A percentile compares a stretch with the other conserved stretches of the same genome.
phyloP scores from a whole-genome alignment of 2,888 invertebrate species.

The Brassicogethes aeneus region DNA sequence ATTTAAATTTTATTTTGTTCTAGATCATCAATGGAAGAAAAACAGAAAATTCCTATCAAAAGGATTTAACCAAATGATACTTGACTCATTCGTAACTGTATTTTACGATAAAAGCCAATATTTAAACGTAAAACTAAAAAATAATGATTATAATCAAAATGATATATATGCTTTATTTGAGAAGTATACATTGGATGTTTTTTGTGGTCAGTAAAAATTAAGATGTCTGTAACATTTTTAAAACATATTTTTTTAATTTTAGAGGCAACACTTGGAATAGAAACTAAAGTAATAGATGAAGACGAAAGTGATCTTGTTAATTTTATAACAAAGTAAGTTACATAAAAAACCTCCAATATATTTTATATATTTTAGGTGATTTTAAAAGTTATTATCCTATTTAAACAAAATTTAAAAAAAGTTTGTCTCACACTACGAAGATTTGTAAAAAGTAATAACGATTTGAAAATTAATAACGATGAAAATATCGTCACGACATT shows the following conservation, averaged over 20 bases:
- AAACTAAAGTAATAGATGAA: not conserved
- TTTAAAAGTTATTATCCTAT: too few species aligned
- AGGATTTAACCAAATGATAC: not conserved
- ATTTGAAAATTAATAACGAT: too few species aligned
- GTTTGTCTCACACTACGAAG: too few species aligned
- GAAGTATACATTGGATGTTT: not conserved
- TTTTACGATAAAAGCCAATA: not conserved
- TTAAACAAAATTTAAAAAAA: too few species aligned
- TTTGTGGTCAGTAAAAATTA: not conserved
- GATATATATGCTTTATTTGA: not conserved
- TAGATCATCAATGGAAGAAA: not conserved
- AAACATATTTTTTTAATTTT: not conserved
- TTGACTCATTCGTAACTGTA: not conserved
- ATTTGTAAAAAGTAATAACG: too few species aligned
- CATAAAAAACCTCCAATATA: too few species aligned
- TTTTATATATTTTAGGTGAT: too few species aligned
- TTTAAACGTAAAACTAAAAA: not conserved
- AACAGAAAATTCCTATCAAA: not conserved
- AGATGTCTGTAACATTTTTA: not conserved
- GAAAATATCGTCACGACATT: too few species aligned
- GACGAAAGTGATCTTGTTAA: not conserved
- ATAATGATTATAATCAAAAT: not conserved
- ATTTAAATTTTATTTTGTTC: not conserved
- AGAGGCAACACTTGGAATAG: not conserved
- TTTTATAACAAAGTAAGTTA: not conserved